These are phyloP conservation scores for Anabacerthia variegaticeps DNA, from an alignment of 2,797 vertebrate species.

Conservation along the genomic window DNA sequence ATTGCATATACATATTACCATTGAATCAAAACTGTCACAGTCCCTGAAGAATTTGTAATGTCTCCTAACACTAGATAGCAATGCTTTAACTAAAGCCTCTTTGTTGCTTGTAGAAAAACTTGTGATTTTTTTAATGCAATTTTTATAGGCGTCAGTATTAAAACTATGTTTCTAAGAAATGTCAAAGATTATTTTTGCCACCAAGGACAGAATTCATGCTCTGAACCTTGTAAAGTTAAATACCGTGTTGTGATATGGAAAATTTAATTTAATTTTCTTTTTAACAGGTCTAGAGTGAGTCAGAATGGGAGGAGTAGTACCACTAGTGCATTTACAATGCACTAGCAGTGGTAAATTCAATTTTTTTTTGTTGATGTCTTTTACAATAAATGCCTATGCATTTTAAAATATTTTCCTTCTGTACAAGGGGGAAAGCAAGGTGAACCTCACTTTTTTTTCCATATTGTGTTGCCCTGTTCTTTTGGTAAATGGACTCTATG, in stretches of 20 bases:
- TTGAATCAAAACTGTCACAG: background rate
- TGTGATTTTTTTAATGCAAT: background rate
- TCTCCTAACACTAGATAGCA: background rate
- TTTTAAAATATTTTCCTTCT: background rate
- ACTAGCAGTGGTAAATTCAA: background rate
- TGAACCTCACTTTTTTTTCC: background rate
- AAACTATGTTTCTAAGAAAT: background rate
- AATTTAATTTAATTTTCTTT: background rate
- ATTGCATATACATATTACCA: background rate
- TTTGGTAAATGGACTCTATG: background rate
- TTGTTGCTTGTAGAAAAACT: background rate
- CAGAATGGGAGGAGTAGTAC: background rate
- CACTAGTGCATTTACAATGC: too few relatives aligned
- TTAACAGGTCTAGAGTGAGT: background rate
- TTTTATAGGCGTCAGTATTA: background rate
- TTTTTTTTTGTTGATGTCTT: background rate
- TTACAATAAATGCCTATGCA: background rate
- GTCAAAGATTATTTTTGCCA: background rate
- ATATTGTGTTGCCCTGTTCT: background rate
- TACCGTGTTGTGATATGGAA: background rate
- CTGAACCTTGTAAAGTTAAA: background rate
- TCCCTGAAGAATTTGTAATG: background rate
- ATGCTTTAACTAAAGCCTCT: background rate
- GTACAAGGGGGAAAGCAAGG: background rate
- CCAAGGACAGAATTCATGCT: background rate